phyloP scores from a whole-genome alignment of 2,797 vertebrate species.

The Hydrolagus colliei region DNA sequence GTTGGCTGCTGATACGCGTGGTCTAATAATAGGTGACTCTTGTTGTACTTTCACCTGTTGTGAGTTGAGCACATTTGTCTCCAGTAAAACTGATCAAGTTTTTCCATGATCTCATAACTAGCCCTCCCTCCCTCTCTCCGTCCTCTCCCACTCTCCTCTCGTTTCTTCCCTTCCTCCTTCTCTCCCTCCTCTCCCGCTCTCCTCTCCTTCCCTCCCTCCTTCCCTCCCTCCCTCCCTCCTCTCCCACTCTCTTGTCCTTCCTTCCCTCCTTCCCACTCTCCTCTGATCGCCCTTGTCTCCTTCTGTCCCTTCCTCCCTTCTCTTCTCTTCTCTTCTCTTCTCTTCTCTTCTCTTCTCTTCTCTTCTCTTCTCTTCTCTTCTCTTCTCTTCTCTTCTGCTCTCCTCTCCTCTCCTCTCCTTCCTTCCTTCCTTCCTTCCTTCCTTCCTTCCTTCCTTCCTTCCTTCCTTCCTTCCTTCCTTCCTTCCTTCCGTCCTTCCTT shows the following conservation, averaged over 20 bases:
- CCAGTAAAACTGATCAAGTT: background rate
- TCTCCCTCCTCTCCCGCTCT: slow-evolving; percentile 13
- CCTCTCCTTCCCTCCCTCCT: slow-evolving; percentile 36
- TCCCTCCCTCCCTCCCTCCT: background rate
- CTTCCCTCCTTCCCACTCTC: slow-evolving; percentile 35
- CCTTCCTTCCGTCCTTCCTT: background rate
- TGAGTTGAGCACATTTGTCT: background rate
- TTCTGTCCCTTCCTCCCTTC: slow-evolving; percentile 5
- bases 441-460: too few relatives aligned
- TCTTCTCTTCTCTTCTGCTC: background rate
- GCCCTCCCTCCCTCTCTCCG: background rate
- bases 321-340: background rate
- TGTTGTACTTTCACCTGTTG: background rate
- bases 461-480: background rate
- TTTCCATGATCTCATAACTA: background rate
- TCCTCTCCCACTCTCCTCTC: background rate
- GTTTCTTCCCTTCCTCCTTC: background rate
- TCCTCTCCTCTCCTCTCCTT: too few relatives aligned
- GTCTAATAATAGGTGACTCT: too few relatives aligned
- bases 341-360: background rate
- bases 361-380: background rate
- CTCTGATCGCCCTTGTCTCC: slow-evolving; percentile 8
- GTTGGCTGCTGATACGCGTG: background rate
- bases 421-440: too few relatives aligned
- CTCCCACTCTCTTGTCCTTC: background rate